Conservation (phyloP, 2,797 vertebrate genomes). For the Perodicticus potto region DNA sequence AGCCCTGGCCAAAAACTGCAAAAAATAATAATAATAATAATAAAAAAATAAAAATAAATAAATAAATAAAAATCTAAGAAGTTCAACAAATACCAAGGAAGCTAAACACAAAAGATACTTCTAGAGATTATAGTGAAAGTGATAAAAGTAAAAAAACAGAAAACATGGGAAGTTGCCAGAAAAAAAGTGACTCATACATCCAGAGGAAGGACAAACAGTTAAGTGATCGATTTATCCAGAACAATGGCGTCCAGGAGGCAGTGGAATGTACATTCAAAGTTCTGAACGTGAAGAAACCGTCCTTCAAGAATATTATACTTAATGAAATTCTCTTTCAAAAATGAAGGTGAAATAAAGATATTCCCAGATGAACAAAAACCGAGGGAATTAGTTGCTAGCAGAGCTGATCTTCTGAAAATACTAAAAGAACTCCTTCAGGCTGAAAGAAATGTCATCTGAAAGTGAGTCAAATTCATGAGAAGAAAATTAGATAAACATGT, state of each 20-base stretch:
- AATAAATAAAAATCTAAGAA: background rate
- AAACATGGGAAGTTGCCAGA: background rate
- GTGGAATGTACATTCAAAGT: background rate
- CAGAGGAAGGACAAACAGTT: background rate
- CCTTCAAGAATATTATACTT: background rate
- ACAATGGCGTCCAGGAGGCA: background rate
- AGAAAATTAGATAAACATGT: background rate
- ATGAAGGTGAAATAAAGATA: background rate
- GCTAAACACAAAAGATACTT: background rate
- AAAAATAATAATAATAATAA: too few species aligned
- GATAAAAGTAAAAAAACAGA: background rate
- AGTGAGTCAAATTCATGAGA: background rate
- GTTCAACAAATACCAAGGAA: background rate
- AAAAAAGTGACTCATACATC: background rate
- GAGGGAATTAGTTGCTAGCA: background rate
- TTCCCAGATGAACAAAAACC: background rate
- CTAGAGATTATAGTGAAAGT: background rate
- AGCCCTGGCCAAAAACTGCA: too few species aligned
- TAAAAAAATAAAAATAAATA: too few species aligned
- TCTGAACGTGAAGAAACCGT: background rate
- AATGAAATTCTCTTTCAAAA: background rate
- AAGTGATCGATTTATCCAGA: background rate
- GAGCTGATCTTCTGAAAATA: background rate
- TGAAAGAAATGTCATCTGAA: background rate
- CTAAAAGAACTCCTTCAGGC: background rate